Base-by-base conservation (phyloP, 2,113 vertebrate genomes). In the Haplotaxodon microlepis region DNA sequence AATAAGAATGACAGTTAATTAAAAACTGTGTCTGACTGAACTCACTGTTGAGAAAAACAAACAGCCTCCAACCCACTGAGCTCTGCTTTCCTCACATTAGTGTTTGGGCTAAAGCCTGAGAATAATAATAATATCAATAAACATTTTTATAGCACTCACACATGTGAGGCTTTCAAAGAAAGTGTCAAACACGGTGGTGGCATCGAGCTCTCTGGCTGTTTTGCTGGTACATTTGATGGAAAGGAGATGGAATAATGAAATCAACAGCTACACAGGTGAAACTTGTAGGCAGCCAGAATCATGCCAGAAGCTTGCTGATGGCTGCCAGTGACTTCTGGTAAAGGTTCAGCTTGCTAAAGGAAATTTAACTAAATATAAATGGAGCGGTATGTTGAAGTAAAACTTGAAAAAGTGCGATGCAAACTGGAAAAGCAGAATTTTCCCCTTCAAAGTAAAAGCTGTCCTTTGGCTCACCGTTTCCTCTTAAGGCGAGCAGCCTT, bases 131-230 rank as follows among this genome's bases (percentile, higher is more conserved):
- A 66, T 12, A 38, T 36, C 59, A 1, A 7, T 4, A 19, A 63
- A 63, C 29, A 63, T 34, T 34, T 17, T 61, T 1, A 61, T 21
- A 11, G 19, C 51, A 2, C 5, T 53, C 19, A 51, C 50, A 51
- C 19, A 27, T 11, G 34, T 66, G 17, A 66, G 59, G 17, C 31
- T 66, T 38, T 38, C 31, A 66, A 11, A 1, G 10, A 69, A 21
- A 1, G 34, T 0, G 0, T 40, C 34, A 40, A 40, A 38, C 63
- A 69, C 3, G 0, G 19, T 71, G 63, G n/a, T 71, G 36, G 36
- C 66, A 24, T 71, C 66, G 0, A 0, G 36, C 36, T 42, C 36
- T 71, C 11, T 2, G n/a, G 66, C 36, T 42, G 66, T 0, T 42
- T 71, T 71, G 19, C 29, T 63, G 29, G 3, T 0, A 42, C 66